Base-by-base conservation (phyloP, 2,797 vertebrate species). In the Fratercula arctica region DNA sequence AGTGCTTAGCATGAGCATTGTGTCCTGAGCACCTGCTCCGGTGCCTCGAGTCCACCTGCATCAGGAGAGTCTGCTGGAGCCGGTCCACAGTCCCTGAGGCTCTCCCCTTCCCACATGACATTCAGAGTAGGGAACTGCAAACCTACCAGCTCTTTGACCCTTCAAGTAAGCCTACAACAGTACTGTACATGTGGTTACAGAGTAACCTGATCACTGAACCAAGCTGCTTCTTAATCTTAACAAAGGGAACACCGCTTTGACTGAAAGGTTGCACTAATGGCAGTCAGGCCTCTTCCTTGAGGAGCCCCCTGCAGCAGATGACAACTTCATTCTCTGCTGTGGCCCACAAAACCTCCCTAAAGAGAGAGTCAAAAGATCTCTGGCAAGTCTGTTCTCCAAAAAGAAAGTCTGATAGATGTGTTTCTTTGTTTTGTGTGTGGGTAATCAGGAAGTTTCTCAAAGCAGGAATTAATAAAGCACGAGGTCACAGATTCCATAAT, bases 181-280 rank as follows among this genome's bases (percentile, higher is more conserved):
- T 10, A 6, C 77, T n/a, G 31, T 24, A 39, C 33, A 63, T 50
- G 78, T 94, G 86, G 96, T 97, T 97, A 97, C 78, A 97, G 87
- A 95, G 87, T 97, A 97, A 97, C 91, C 61, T 59, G 95, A 82
- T 48, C 93, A 82, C 67, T 89, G 90, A 96, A 94, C 75, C 95
- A 96, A 93, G 43, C 64, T 86, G 76, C 68, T 93, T 60, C 87
- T 85, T 86, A 29, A 92, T 70, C 56, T 86, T 66, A 86, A 53
- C 59, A 85, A 91, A 81, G 51, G 51, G 77, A 93, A 72, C 45
- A 80, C 61, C 4, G 0, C 29, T 87, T 70, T 50, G 59, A 83
- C 75, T n/a, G 63, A 69, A 85, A 64, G 29, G 54, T 45, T 86
- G 69, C 51, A 84, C 67, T 86, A 91, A 75, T 8, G 20, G 50